Conservation (phyloP, 2,113 vertebrate species). For the Clarias macrocephalus region DNA sequence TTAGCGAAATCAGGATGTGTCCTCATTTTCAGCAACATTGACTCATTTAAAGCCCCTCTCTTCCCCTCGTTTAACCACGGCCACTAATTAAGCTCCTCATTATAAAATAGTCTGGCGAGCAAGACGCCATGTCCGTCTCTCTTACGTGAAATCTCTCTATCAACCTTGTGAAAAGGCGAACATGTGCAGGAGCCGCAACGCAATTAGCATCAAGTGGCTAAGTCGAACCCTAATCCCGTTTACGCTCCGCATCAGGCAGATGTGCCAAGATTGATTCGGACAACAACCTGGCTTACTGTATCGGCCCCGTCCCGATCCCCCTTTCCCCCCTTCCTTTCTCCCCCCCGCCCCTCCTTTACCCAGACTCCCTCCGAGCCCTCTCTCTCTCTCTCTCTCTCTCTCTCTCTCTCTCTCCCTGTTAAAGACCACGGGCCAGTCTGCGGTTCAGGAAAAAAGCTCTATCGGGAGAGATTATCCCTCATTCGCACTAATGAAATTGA, state of each 20-base stretch:
- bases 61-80: conserved; percentile 67
- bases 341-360: conserved; percentile 56
- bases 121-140: background rate
- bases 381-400: conserved; percentile 58
- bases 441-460: conserved; percentile 68
- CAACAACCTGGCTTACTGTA: conserved; percentile 83
- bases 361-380: conserved; percentile 63
- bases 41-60: conserved; percentile 68
- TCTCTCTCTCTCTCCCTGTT: conserved; percentile 57
- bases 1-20: background rate
- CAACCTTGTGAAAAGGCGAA: conserved; percentile 63
- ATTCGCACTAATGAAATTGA: conserved; percentile 85
- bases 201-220: conserved; percentile 92
- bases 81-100: conserved; percentile 64
- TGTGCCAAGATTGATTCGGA: conserved; percentile 89
- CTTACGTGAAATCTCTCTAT: conserved; percentile 6
- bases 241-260: conserved; percentile 87
- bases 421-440: conserved; percentile 57
- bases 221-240: conserved; percentile 90
- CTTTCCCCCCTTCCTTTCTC: conserved; percentile 65
- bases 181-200: conserved; percentile 86
- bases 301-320: conserved; percentile 58
- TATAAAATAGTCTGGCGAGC: conserved; percentile 57
- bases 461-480: conserved; percentile 79
- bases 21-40: background rate